Percentiles rank a stretch among this genome's conserved stretches.
Conservation (phyloP, 2,797 vertebrate genomes). For the Todus mexicanus region DNA sequence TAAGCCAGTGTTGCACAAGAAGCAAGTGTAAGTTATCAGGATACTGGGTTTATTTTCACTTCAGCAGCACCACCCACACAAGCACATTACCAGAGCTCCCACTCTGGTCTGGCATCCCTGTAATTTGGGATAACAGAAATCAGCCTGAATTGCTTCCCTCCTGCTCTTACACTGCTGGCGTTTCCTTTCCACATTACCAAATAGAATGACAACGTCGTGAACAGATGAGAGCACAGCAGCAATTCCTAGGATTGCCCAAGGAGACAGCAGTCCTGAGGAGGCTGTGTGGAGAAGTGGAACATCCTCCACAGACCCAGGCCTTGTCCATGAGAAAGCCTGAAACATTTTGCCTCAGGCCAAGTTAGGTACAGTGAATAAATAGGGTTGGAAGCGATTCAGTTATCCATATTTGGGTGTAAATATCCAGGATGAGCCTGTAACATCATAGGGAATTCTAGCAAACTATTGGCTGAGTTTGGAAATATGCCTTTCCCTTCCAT, state of each 20-base stretch:
- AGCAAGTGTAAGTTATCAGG: neutral
- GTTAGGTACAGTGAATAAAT: rapidly evolving
- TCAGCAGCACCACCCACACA: neutral
- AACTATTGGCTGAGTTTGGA: neutral
- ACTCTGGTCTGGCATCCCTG: neutral
- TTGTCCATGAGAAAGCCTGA: neutral
- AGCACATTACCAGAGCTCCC: neutral
- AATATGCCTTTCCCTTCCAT: neutral
- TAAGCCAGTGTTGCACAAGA: neutral
- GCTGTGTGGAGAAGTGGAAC: neutral
- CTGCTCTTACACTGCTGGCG: rapidly evolving
- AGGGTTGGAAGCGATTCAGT: neutral
- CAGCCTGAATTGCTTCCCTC: neutral
- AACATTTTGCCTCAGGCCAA: neutral
- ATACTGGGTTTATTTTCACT: neutral
- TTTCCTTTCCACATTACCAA: neutral
- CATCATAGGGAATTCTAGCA: neutral
- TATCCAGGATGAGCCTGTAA: neutral
- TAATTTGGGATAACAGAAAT: neutral
- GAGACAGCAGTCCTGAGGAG: neutral
- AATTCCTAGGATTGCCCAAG: neutral
- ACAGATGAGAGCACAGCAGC: neutral
- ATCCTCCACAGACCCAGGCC: neutral
- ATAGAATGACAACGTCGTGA: neutral
- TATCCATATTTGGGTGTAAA: neutral